Evolutionary conservation across 2,113 vertebrate genomes (phyloP), one percentile per base, ranked within the genome.

Genomic region (Gallinago jamesoni): DNA sequence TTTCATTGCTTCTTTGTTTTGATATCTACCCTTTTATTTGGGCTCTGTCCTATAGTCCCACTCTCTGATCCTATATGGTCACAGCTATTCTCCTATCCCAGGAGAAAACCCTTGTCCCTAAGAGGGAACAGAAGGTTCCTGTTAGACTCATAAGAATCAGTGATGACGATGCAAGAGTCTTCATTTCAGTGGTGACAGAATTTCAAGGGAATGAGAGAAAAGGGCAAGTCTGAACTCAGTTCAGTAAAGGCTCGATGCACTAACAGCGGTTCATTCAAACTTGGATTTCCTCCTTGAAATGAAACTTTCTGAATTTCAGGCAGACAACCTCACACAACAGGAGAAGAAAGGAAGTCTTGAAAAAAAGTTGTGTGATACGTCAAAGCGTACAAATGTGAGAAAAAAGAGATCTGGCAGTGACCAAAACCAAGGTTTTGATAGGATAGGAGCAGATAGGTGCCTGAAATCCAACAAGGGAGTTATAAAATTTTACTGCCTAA

Each of bases 311-410:
- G 48, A 64, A 19, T 47, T 53, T 10, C 37, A 70, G 24, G n/a
- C 22, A 79, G 35, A 67, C 10, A 57, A 75, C 7, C 23, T 33
- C 14, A 69, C 15, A 52, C 19, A 59, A 47, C 16, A 72, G 31
- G 7, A 52, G 64, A 59, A 84, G 6, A 23, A 84, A 66, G 4
- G 3, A 57, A 77, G 14, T 24, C 35, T 70, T 60, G 27, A 45
- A 84, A 66, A 88, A 27, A 50, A 30, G 33, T 41, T 47, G 33
- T 16, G 24, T 9, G 14, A 3, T 28, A 31, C 17, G 5, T 8
- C 11, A 1, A 9, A 68, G 23, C 0, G 1, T 3, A 47, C 4
- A 59, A 41, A 53, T 20, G 23, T 55, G 45, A 69, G 30, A 57
- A 77, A 68, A 78, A 7, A 21, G 27, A 87, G 35, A 60, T 27